Evolutionary conservation across 2,888 invertebrate genomes (phyloP).

Genomic region (Entomobrya proxima): DNA sequence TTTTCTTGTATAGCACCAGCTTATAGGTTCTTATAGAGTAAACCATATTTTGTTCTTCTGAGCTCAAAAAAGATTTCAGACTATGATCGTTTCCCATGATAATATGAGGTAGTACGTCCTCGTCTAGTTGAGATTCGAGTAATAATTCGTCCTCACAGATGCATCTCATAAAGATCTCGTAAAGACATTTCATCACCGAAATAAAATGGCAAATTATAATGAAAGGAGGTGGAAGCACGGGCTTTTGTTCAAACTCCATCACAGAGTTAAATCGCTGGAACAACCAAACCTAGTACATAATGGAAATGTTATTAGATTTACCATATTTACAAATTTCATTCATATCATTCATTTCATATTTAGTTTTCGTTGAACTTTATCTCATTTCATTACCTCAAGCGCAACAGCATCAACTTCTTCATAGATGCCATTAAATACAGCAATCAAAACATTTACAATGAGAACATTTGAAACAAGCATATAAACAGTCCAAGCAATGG

Average conservation of each 20-base stretch:
- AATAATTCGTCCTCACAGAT: slow-evolving; percentile 69
- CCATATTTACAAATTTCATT: background rate
- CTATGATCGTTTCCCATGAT: slow-evolving; percentile 71
- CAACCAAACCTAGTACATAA: slow-evolving; percentile 85
- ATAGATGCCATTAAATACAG: slow-evolving; percentile 98
- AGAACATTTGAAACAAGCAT: slow-evolving; percentile 97
- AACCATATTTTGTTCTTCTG: slow-evolving; percentile 69
- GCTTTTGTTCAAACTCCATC: slow-evolving; percentile 98
- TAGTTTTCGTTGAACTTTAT: background rate
- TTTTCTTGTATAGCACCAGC: background rate
- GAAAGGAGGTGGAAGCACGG: slow-evolving; percentile 95
- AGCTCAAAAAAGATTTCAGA: slow-evolving; percentile 70
- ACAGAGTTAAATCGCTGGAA: slow-evolving; percentile 98
- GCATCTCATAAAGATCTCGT: slow-evolving; percentile 80
- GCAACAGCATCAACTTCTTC: slow-evolving; percentile 96
- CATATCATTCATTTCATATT: background rate
- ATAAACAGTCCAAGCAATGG: slow-evolving; percentile 96
- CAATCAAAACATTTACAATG: slow-evolving; percentile 97
- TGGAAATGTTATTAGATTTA: background rate
- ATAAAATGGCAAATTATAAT: slow-evolving; percentile 93
- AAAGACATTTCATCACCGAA: slow-evolving; percentile 89
- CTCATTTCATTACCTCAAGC: slow-evolving; percentile 90
- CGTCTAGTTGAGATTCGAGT: slow-evolving; percentile 61
- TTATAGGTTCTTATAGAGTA: background rate
- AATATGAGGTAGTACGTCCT: slow-evolving; percentile 68